Conservation (phyloP, 2,113 vertebrate genomes). For the Rutilus rutilus region DNA sequence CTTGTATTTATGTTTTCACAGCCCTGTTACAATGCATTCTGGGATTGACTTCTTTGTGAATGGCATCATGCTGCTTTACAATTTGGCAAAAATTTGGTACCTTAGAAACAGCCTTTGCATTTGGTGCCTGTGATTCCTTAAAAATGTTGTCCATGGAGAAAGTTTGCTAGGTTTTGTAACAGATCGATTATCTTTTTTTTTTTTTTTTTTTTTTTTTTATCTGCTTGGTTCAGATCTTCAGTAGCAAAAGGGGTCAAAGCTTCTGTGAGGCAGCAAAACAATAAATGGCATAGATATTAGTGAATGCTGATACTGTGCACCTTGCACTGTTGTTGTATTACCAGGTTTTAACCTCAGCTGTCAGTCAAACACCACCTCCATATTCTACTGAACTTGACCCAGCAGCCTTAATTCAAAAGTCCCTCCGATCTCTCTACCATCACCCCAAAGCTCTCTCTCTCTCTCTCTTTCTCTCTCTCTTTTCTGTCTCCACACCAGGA, state of each 20-base stretch:
- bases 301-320: neutral
- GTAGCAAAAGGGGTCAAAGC: neutral
- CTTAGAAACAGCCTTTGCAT: neutral
- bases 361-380: conserved; percentile 1
- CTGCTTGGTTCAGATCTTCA: neutral
- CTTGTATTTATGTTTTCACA: too few species aligned
- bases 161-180: neutral
- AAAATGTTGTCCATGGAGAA: neutral
- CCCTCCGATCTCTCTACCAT: conserved; percentile 5
- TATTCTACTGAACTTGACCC: neutral
- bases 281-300: neutral
- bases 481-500: conserved; percentile 46
- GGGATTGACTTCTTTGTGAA: too few species aligned
- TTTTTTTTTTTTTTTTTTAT: neutral
- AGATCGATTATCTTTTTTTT: too few species aligned
- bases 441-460: neutral
- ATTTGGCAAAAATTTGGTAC: neutral
- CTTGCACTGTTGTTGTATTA: neutral
- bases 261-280: neutral
- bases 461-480: neutral
- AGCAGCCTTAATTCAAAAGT: neutral
- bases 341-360: neutral
- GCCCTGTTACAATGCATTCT: too few species aligned
- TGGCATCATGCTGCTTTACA: neutral
- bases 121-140: neutral